Evolutionary conservation across 2,113 vertebrate species (phyloP).

Genomic region (Phrynosoma platyrhinos): DNA sequence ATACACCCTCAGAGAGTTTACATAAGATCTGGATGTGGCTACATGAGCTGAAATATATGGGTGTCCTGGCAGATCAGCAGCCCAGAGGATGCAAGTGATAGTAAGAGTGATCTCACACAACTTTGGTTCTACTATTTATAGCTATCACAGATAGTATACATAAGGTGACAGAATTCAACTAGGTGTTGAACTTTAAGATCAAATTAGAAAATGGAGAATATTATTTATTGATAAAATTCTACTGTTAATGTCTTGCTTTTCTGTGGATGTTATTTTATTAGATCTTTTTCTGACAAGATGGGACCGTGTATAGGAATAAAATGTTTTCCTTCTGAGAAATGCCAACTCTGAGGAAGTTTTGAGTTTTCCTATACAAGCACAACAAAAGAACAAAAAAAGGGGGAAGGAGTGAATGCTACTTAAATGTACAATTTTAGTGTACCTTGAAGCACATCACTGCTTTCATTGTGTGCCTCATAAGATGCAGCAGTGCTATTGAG

Average conservation of each 20-base stretch:
- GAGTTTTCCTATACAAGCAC: neutral
- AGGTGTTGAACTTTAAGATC: slow-evolving; percentile 1
- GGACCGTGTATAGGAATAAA: neutral
- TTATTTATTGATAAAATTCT: neutral
- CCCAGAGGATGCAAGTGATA: neutral
- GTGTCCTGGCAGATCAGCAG: neutral
- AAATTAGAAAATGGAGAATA: neutral
- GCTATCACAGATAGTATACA: neutral
- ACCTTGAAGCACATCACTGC: no score
- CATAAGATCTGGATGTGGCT: neutral
- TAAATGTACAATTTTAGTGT: neutral
- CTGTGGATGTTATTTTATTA: neutral
- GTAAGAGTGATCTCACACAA: neutral
- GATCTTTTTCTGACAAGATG: neutral
- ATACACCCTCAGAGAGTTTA: neutral
- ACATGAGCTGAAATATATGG: neutral
- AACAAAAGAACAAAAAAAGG: neutral
- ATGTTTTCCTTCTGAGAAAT: neutral
- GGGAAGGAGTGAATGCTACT: neutral
- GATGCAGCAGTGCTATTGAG: neutral
- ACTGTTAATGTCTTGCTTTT: neutral
- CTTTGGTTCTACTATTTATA: slow-evolving; percentile 13
- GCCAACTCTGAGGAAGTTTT: neutral
- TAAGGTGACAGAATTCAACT: slow-evolving; percentile 24
- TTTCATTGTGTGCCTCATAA: neutral